phyloP scores from a whole-genome alignment of 2,113 vertebrate genomes.

The Lycocorax pyrrhopterus region DNA sequence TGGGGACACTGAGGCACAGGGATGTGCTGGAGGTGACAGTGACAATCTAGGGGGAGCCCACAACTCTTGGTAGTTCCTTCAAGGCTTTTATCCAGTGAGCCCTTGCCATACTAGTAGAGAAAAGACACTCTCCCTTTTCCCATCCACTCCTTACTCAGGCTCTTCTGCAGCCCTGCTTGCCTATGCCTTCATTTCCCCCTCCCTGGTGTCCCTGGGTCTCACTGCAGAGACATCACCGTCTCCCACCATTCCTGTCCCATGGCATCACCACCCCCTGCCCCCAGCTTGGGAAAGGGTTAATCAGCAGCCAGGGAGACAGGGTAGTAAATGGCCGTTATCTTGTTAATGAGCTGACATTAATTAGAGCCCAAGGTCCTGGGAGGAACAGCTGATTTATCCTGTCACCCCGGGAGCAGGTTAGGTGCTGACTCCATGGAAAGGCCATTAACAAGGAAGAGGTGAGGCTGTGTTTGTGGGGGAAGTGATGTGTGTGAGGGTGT shows the following conservation, averaged over 20 bases:
- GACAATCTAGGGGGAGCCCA: background rate
- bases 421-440: constrained; percentile 72
- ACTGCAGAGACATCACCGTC: background rate
- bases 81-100: background rate
- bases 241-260: background rate
- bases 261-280: background rate
- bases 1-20: background rate
- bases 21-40: background rate
- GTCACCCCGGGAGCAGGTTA: constrained; percentile 62
- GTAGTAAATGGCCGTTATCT: constrained; percentile 83
- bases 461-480: background rate
- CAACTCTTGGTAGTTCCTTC: background rate
- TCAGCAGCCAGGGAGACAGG: constrained; percentile 72
- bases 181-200: background rate
- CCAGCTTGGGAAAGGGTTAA: constrained; percentile 63
- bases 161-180: background rate
- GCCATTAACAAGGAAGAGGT: constrained; percentile 51
- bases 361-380: constrained; percentile 82
- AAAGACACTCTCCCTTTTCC: background rate
- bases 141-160: fast-evolving
- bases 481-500: background rate
- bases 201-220: background rate
- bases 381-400: constrained; percentile 72
- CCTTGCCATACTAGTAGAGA: background rate
- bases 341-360: constrained; percentile 83